Evolutionary conservation across 2,113 vertebrate genomes (phyloP).

Genomic region (Protobothrops flavoviridis): DNA sequence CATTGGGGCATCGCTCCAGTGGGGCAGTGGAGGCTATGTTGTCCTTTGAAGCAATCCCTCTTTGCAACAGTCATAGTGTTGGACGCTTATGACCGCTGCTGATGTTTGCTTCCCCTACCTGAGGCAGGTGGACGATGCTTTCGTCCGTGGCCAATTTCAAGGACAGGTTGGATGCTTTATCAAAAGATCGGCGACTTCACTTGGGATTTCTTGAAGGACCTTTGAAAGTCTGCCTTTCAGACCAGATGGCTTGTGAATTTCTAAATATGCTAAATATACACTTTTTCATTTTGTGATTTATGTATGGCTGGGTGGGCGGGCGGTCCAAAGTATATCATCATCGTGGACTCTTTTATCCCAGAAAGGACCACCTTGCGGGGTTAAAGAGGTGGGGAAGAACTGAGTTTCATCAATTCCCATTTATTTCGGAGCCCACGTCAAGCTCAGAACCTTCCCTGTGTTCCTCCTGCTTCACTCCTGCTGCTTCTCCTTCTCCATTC

Average conservation of each 20-base stretch:
- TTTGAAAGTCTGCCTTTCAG: background rate
- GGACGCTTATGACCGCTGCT: too few species aligned
- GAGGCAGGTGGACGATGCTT: background rate
- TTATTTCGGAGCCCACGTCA: background rate
- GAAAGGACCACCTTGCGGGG: background rate
- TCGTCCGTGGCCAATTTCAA: background rate
- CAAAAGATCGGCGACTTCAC: background rate
- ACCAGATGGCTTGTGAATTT: background rate
- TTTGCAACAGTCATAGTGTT: background rate
- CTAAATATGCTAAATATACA: too few species aligned
- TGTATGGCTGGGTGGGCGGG: background rate
- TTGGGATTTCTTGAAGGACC: background rate
- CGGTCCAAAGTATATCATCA: background rate
- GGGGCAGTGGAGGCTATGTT: background rate
- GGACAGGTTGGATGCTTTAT: background rate
- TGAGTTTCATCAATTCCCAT: background rate
- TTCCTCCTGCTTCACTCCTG: background rate
- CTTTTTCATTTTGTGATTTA: background rate
- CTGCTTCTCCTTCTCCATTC: background rate
- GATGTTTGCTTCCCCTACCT: background rate
- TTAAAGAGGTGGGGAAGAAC: background rate
- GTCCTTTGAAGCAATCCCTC: background rate
- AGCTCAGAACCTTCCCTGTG: background rate
- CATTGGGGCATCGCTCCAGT: background rate
- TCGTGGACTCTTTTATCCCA: background rate